Evolutionary conservation across 2,888 invertebrate species (phyloP).

Genomic region (Chrysomela aeneicollis): DNA sequence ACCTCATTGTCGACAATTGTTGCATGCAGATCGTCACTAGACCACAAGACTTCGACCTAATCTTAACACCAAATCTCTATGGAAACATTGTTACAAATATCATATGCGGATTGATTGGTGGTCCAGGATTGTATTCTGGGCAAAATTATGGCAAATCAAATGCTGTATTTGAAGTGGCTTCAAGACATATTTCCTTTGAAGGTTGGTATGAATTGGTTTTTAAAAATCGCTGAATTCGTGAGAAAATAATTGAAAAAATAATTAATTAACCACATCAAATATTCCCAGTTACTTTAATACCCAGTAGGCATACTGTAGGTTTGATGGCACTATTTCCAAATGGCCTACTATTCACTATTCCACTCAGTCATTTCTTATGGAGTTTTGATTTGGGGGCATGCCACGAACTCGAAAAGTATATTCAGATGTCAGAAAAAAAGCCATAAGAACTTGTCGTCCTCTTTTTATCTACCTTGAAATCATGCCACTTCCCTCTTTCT

Average conservation of each 20-base stretch:
- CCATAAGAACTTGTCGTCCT: no score
- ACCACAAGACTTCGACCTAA: constrained; percentile 53
- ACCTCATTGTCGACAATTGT: constrained; percentile 53
- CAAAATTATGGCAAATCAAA: constrained; percentile 51
- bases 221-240: not conserved
- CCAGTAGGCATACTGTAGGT: no score
- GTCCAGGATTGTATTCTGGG: constrained; percentile 52
- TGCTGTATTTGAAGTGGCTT: constrained; percentile 55
- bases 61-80: constrained; percentile 56
- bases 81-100: constrained; percentile 54
- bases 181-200: constrained; percentile 42
- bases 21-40: constrained; percentile 52
- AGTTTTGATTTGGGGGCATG: no score
- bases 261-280: no score
- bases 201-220: constrained; percentile 28
- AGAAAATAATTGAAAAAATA: not conserved
- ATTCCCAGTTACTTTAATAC: no score
- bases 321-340: no score
- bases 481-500: no score
- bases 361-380: no score
- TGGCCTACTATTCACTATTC: no score
- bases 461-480: no score
- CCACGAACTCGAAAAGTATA: no score
- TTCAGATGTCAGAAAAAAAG: no score
- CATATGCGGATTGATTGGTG: constrained; percentile 54